Conservation (phyloP, 2,113 vertebrate species). For the Phainopepla nitens region DNA sequence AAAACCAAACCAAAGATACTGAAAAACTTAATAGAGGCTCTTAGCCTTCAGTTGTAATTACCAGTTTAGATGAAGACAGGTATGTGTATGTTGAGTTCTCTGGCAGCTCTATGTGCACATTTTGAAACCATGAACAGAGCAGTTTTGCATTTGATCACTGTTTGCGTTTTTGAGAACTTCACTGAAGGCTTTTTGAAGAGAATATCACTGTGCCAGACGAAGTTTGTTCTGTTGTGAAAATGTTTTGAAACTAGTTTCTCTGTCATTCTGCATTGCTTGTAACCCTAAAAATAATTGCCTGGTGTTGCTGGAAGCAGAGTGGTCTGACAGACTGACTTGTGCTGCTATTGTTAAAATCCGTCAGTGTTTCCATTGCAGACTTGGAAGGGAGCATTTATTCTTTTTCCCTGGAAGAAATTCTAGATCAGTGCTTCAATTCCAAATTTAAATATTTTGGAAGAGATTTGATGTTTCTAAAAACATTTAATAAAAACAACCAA, state of each 20-base stretch:
- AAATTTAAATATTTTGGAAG: not conserved
- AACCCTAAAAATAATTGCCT: conserved; percentile 35
- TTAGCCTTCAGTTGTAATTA: not conserved
- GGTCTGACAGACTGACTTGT: not conserved
- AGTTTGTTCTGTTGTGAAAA: not conserved
- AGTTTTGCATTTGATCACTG: not conserved
- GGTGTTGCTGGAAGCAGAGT: not conserved
- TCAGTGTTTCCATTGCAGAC: conserved; percentile 48
- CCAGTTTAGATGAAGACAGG: not conserved
- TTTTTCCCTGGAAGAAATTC: conserved; percentile 43
- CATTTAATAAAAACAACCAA: not conserved
- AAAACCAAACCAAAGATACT: not conserved
- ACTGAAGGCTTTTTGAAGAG: not conserved
- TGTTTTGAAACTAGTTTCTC: conserved; percentile 1
- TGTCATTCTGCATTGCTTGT: not conserved
- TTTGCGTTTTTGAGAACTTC: not conserved
- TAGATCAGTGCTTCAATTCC: not conserved
- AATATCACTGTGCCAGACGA: not conserved
- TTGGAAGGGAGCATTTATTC: conserved; percentile 26
- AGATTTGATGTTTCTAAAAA: not conserved
- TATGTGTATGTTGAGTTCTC: not conserved
- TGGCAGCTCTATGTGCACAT: fast-evolving
- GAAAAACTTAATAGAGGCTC: not conserved
- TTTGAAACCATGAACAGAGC: not conserved
- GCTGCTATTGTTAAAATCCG: conserved; percentile 2